Percentiles rank a stretch among this genome's conserved stretches.
These are phyloP conservation scores for Tiliacea citrago DNA, from an alignment of 2,888 invertebrate genomes.

Conservation along the genomic window DNA sequence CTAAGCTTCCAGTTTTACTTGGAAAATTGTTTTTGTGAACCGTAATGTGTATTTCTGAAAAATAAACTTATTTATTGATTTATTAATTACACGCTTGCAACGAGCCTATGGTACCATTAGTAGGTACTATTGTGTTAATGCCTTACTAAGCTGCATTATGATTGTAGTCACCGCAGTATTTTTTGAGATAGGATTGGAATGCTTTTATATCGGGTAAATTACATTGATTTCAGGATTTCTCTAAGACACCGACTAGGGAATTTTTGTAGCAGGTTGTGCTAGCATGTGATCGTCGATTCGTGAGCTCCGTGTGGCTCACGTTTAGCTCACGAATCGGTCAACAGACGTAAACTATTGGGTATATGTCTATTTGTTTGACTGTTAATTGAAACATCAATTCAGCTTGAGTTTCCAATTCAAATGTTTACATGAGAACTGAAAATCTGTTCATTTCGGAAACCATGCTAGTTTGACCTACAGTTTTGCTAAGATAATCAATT, in stretches of 20 bases:
- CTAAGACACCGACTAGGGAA: background rate
- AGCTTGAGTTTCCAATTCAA: constrained; percentile 12
- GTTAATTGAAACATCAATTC: constrained; percentile 31
- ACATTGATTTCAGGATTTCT: background rate
- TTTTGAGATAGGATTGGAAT: background rate
- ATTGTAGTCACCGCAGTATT: background rate
- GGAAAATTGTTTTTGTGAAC: no score
- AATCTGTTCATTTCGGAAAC: constrained; percentile 32
- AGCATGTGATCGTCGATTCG: background rate
- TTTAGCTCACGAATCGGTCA: background rate
- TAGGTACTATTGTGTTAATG: background rate
- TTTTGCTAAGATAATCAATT: constrained; percentile 42
- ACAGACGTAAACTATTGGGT: background rate
- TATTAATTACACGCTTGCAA: background rate
- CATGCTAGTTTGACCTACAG: background rate
- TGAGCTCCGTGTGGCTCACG: background rate
- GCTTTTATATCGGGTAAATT: background rate
- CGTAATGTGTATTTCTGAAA: no score
- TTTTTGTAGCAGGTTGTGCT: background rate
- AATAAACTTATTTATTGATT: no score
- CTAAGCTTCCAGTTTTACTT: no score
- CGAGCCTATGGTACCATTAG: background rate
- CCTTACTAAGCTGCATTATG: background rate
- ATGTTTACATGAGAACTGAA: constrained; percentile 22
- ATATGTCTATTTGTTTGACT: background rate